Base-by-base conservation (phyloP, 1,140 invertebrate species). In the Anoplolepis gracilipes region DNA sequence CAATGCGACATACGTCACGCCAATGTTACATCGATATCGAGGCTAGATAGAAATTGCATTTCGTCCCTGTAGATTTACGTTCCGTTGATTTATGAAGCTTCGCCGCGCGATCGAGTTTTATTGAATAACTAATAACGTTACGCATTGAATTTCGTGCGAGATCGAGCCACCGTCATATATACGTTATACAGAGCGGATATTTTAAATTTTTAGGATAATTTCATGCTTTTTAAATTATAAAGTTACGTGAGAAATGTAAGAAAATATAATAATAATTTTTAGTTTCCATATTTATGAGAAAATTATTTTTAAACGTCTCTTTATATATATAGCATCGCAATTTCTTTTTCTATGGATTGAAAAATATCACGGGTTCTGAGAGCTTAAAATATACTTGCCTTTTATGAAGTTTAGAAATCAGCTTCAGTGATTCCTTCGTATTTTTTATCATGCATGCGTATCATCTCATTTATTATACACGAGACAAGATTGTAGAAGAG, bases 1-100 rank as follows among this genome's bases (percentile, higher is more conserved):
- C 25, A 72, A 72, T 53, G 11, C 28, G 2, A 46, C 19, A 5
- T 53, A 5, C 28, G 19, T 72, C 46, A n/a, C n/a, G 1, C 13
- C 25, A 7, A 61, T 25, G 13, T 61, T 61, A 61, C 59, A 28
- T 62, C 59, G 28, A 62, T 62, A 62, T 30, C 13, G 59, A 19
- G 59, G 59, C 25, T 6, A 61, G 28, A 28, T 16, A 62, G 22
- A 62, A 62, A 62, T 62, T 62, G 59, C 25, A 61, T 61, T 61
- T 61, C 25, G 46, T 49, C 53, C 19, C 53, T n/a, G 53, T 22
- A 57, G 53, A 57, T 57, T 57, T 57, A 22, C n/a, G n/a, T 62
- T 30, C 28, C 25, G 16, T 28, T 62, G 59, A 62, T 62, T 62
- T 62, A 30, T 28, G 59, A 30, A 62, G 59, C 25, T 19, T 30